Conservation (phyloP, 2,888 invertebrate species). For the Sabatieria punctata region DNA sequence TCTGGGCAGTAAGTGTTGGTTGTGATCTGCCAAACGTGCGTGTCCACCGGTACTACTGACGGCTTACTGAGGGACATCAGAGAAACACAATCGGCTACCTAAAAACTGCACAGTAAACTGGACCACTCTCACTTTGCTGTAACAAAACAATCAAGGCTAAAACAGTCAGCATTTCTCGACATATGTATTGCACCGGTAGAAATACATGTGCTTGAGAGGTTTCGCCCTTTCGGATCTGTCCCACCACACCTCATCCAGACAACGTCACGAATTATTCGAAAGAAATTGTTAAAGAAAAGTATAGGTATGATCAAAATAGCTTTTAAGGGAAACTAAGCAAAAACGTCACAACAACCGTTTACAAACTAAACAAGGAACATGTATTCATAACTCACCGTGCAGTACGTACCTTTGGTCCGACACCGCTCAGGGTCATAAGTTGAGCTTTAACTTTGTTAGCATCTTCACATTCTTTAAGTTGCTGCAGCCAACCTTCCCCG, state of each 20-base stretch:
- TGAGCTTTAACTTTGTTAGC: conserved; percentile 54
- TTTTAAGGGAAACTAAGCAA: too few species aligned
- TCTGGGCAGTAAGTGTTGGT: conserved; percentile 14
- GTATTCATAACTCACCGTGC: too few species aligned
- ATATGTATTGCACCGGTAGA: too few species aligned
- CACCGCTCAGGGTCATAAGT: conserved; percentile 61
- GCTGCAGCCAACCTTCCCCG: conserved; percentile 49
- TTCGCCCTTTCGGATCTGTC: too few species aligned
- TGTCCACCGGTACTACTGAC: conserved; percentile 79
- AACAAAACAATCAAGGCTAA: conserved; percentile 1
- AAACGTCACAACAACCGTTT: too few species aligned
- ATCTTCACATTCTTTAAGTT: conserved; percentile 47
- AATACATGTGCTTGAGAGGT: too few species aligned
- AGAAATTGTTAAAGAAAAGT: too few species aligned
- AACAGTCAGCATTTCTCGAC: too few species aligned
- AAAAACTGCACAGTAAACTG: conserved; percentile 16
- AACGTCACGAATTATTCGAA: too few species aligned
- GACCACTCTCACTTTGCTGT: background rate
- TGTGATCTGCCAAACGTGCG: conserved; percentile 84
- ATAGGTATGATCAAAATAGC: too few species aligned
- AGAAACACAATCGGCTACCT: conserved; percentile 93
- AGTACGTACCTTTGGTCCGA: conserved; percentile 74
- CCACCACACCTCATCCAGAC: too few species aligned
- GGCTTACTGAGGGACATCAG: conserved; percentile 82
- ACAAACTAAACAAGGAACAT: too few species aligned